These are phyloP conservation scores for Akabosia matsudoensis DNA, from an alignment of 1,140 invertebrate genomes.

Conservation along the genomic window DNA sequence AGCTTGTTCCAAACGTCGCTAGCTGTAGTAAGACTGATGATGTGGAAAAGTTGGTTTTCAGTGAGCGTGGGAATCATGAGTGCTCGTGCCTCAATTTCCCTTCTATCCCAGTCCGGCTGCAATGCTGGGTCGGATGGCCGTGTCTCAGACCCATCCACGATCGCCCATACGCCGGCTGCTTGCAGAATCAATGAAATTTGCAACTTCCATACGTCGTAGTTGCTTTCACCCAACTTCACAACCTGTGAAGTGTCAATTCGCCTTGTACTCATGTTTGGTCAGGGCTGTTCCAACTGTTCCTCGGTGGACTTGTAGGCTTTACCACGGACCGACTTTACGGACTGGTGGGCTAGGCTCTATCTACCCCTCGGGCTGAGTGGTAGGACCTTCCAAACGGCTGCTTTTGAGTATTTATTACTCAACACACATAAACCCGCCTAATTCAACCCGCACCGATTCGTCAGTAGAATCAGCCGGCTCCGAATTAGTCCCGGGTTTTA, in stretches of 20 bases:
- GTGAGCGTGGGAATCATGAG: slow-evolving; percentile 17
- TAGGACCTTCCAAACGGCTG: no score
- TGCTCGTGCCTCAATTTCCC: slow-evolving; percentile 19
- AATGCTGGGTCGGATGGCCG: not conserved
- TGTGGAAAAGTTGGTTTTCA: slow-evolving; percentile 5
- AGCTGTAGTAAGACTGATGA: slow-evolving; percentile 10
- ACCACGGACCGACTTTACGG: no score
- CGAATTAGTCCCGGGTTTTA: no score
- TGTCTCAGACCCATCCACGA: not conserved
- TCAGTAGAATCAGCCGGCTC: no score
- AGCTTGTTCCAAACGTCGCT: slow-evolving; percentile 31
- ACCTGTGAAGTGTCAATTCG: not conserved
- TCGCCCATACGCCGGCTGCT: not conserved
- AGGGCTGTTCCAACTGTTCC: not conserved
- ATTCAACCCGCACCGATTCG: no score
- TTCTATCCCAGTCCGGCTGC: slow-evolving; percentile 7
- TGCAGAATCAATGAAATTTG: slow-evolving; percentile 1
- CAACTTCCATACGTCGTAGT: not conserved
- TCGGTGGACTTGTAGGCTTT: no score
- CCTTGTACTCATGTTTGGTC: not conserved
- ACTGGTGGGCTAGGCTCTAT: no score
- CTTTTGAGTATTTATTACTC: no score
- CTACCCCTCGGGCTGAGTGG: no score
- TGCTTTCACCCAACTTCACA: not conserved
- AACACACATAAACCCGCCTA: no score